Evolutionary conservation across 2,888 invertebrate genomes (phyloP), one percentile per base, ranked within the genome.

Genomic region (Notocelia uddmanniana): DNA sequence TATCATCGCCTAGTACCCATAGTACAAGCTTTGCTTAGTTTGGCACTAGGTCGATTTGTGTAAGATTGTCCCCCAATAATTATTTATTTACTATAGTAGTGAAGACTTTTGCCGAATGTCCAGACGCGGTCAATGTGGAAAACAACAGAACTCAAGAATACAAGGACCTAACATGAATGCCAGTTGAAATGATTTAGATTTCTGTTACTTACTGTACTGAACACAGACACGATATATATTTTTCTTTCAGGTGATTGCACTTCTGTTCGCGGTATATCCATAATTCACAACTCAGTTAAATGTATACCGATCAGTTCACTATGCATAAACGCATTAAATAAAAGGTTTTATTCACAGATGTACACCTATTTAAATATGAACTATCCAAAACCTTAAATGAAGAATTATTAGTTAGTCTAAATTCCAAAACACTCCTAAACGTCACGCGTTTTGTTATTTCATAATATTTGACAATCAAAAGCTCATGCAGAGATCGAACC

Each of bases 141-240:
- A n/a, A n/a, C n/a, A n/a, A n/a, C n/a, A n/a, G n/a, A n/a, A n/a
- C n/a, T n/a, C n/a, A n/a, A n/a, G n/a, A n/a, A 11, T n/a, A 54
- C 15, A 55, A 6, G 2, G 10, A 15, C 6, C 1, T 41, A 41
- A 15, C 41, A 41, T 41, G 3, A 3, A 13, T 15, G 6, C 5
- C 41, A 15, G 15, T 15, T 41, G 41, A 41, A 41, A 41, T 41
- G 13, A 41, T n/a, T 45, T 37, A 2, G 2, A 37, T 13, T 13
- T 37, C 37, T 8, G 45, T 5, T 31, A 63, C 63, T 63, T 52
- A 63, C 63, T 26, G 34, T 34, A 34, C 50, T 63, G 34, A 2
- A 50, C 8, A 63, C 2, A 21, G 63, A 13, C 19, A 63, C 63
- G 9, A 34, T 18, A 34, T 34, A 52, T 19, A 63, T 18, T 3